Evolutionary conservation across 2,113 vertebrate genomes (phyloP).

Genomic region (Oceanites oceanicus): DNA sequence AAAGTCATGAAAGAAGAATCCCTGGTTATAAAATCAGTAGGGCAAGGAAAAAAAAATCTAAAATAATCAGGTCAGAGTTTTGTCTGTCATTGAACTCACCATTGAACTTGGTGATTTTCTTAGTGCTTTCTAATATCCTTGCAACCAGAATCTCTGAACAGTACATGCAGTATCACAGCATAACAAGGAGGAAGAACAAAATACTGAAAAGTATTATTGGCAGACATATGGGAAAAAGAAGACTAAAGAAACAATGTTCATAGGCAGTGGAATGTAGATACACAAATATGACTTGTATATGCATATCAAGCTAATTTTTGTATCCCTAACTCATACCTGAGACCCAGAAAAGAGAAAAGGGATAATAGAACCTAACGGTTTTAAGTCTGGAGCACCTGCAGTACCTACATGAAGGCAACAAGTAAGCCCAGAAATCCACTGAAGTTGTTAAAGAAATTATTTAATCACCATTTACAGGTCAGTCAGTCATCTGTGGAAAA

Average conservation of each 20-base stretch:
- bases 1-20: not conserved
- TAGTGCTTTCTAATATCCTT: not conserved
- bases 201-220: not conserved
- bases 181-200: not conserved
- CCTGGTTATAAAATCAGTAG: not conserved
- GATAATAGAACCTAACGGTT: not conserved
- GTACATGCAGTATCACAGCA: not conserved
- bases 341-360: not conserved
- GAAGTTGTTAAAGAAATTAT: conserved; percentile 80
- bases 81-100: not conserved
- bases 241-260: not conserved
- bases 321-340: not conserved
- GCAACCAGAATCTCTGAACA: not conserved
- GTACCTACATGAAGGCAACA: not conserved
- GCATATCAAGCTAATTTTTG: not conserved
- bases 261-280: not conserved
- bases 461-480: conserved; percentile 72
- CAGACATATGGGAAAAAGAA: not conserved
- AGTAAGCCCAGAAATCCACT: conserved; percentile 59
- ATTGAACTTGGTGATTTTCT: not conserved
- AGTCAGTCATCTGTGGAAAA: conserved; percentile 64
- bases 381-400: not conserved
- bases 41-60: not conserved
- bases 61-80: not conserved
- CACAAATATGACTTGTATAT: not conserved